phyloP scores from a whole-genome alignment of 2,797 vertebrate genomes.

The Masticophis lateralis region DNA sequence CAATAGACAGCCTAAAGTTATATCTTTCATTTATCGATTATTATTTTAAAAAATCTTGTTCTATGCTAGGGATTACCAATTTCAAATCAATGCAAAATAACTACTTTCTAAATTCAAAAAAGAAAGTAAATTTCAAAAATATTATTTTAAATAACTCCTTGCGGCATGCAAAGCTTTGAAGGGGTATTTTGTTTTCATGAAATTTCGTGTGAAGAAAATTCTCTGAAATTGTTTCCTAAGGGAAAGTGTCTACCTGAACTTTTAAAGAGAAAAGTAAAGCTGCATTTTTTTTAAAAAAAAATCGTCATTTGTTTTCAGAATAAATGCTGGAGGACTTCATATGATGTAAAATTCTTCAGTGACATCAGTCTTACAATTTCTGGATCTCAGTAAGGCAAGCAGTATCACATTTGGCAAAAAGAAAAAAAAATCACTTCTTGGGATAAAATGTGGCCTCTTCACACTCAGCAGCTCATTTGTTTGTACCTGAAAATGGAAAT shows the following conservation, averaged over 20 bases:
- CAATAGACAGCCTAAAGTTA: background rate
- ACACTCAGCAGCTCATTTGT: background rate
- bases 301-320: background rate
- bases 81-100: background rate
- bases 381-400: background rate
- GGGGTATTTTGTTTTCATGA: background rate
- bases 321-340: background rate
- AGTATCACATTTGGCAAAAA: background rate
- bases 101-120: background rate
- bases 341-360: background rate
- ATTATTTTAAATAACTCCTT: background rate
- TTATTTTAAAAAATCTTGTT: background rate
- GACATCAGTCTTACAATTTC: background rate
- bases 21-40: rapidly evolving
- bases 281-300: too few relatives aligned
- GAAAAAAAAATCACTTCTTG: background rate
- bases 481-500: background rate
- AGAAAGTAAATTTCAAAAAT: background rate
- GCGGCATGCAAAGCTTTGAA: background rate
- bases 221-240: background rate
- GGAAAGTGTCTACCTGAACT: background rate
- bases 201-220: background rate
- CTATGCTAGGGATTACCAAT: too few relatives aligned
- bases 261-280: background rate
- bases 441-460: background rate